Evolutionary conservation across 1,140 invertebrate genomes (phyloP).

Genomic region (Calosoma granatense): DNA sequence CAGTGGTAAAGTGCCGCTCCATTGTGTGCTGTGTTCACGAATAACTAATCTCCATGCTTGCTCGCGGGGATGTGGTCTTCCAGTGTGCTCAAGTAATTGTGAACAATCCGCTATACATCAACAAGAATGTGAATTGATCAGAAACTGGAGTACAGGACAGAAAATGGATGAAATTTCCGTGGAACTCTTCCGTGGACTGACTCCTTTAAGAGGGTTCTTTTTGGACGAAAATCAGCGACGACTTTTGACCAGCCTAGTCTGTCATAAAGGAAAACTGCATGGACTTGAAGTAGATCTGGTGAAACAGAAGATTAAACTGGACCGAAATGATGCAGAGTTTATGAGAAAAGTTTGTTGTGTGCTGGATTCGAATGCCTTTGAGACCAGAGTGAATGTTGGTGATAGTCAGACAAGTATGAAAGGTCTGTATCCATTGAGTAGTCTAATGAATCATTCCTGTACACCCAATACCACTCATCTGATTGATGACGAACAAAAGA

Average conservation of each 20-base stretch:
- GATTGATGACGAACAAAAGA: constrained; percentile 42
- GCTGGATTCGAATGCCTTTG: constrained; percentile 61
- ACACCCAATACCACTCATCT: constrained; percentile 57
- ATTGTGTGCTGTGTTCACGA: constrained; percentile 43
- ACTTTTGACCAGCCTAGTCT: constrained; percentile 41
- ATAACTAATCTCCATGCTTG: constrained; percentile 37
- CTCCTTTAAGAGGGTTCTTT: constrained; percentile 45
- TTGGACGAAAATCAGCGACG: constrained; percentile 39
- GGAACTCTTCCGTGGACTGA: constrained; percentile 39
- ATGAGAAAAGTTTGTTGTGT: constrained; percentile 46
- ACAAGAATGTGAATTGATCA: constrained; percentile 45
- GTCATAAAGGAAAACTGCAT: constrained; percentile 38
- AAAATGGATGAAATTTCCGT: constrained; percentile 38
- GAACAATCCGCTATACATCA: constrained; percentile 38
- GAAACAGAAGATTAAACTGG: constrained; percentile 42
- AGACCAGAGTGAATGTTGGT: constrained; percentile 37
- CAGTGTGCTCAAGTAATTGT: constrained; percentile 46
- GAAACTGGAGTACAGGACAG: constrained; percentile 38
- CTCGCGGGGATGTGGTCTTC: constrained; percentile 41
- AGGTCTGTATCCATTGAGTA: constrained; percentile 57
- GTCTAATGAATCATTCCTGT: constrained; percentile 63
- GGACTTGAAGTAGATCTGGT: constrained; percentile 45
- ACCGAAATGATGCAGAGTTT: constrained; percentile 42
- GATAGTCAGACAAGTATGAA: constrained; percentile 38
- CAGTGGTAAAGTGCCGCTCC: constrained; percentile 33